Base-by-base conservation (phyloP, 2,888 invertebrate species). In the Spisula subtruncata region DNA sequence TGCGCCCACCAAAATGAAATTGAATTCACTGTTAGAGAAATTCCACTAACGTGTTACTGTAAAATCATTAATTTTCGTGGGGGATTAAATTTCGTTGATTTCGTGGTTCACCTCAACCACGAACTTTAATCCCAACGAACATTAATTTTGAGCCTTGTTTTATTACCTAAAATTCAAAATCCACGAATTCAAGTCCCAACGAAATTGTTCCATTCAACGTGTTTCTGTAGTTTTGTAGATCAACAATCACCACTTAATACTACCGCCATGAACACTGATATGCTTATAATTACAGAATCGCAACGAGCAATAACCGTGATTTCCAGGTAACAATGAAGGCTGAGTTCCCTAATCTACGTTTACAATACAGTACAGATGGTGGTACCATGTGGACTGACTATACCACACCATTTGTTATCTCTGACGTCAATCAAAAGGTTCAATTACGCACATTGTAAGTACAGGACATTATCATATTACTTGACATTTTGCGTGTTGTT, bases 301-400 rank as follows among this genome's bases (percentile, higher is more conserved):
- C 90, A 18, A 87, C 92, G 8, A 88, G 71, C n/a, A 87, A 92
- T 51, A 90, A 88, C 46, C 79, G 87, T 6, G 66, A 89, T 5
- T 92, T 88, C 71, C 84, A 81, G 60, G 81, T 92, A 0, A 88
- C 79, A n/a, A 87, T 92, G 92, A 88, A 87, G 66, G 66, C 91
- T 16, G 90, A 91, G 82, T 92, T 90, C 83, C 95, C 95, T 0
- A 94, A 94, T 8, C 90, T 94, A 20, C 92, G 92, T 0, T 46
- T 95, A n/a, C 93, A 94, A 79, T 94, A 93, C 87, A 94, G 94
- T 80, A 56, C 87, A 29, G 95, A 95, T 82, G 85, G 85, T 14
- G 90, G 90, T 5, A 25, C 10, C 18, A 84, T 87, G 20, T 91
- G 89, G 87, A 83, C 71, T 10, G 92, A 89, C 41, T 92, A 91